A percentile compares a stretch with the other conserved stretches of the same genome.
phyloP scores from a whole-genome alignment of 2,888 invertebrate genomes.

The Chrysolina haemoptera region DNA sequence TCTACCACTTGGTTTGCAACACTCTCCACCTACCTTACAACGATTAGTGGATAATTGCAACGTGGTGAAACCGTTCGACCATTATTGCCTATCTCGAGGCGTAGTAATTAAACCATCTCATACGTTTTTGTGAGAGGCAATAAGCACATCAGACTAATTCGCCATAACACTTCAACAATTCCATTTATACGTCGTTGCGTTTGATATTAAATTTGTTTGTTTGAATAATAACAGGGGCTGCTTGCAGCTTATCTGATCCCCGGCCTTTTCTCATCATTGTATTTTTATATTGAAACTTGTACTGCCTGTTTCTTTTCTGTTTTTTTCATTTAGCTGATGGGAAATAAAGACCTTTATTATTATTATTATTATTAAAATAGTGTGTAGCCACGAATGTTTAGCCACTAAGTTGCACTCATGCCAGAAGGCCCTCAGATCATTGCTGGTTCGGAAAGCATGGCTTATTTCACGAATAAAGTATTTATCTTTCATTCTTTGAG shows the following conservation, averaged over 20 bases:
- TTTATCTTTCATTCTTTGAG: too few species aligned
- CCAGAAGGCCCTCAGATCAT: too few species aligned
- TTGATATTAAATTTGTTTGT: slow-evolving; percentile 32
- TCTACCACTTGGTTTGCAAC: background rate
- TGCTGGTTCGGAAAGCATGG: too few species aligned
- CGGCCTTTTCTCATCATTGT: too few species aligned
- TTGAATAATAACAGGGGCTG: too few species aligned
- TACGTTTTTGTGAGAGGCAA: slow-evolving; percentile 1
- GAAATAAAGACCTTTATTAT: too few species aligned
- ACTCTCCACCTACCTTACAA: background rate
- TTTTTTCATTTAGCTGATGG: too few species aligned
- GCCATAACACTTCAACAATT: slow-evolving; percentile 37
- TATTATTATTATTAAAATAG: too few species aligned
- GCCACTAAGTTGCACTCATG: background rate
- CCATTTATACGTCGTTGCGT: slow-evolving; percentile 30
- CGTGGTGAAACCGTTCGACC: background rate
- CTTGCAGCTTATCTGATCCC: too few species aligned
- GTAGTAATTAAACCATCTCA: slow-evolving; percentile 1
- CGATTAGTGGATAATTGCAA: background rate
- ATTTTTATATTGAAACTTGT: too few species aligned
- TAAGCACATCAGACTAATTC: slow-evolving; percentile 28
- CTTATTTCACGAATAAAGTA: too few species aligned
- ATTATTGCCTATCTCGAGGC: background rate
- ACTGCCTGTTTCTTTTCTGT: too few species aligned
- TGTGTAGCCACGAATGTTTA: background rate